Base-by-base conservation (phyloP, 2,113 vertebrate species). In the Ictalurus punctatus region DNA sequence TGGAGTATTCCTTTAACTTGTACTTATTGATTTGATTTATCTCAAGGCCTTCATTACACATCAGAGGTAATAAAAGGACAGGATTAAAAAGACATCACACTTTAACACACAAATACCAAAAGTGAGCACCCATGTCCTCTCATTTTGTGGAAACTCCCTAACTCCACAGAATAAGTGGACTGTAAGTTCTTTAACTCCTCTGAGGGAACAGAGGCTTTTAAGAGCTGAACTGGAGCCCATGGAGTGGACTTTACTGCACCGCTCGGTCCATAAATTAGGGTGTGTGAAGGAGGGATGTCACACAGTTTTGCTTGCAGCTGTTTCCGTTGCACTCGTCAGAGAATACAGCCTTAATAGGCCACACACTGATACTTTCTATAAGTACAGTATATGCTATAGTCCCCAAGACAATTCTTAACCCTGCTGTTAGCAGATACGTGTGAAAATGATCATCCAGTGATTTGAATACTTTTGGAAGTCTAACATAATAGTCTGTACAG, bases 261-360 rank as follows among this genome's bases (percentile, higher is more conserved):
- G 21, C 54, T 65, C 12, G 59, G 74, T 85, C 88, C 78, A 63
- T 80, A 56, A 80, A 69, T 76, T 21, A 79, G 88, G 88, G 88
- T 85, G 88, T 89, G 88, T 69, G 40, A 59, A 88, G 73, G 48
- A 80, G 59, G 48, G 73, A 69, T 67, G 88, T 44, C 58, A 69
- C 48, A 80, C 34, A 82, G 13, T 89, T 78, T 34, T 54, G 83
- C 74, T 4, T 67, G 73, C 88, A 89, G 88, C 88, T 89, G 87
- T 89, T 84, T 85, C 83, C 44, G 40, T 73, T 80, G 48, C 5
- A 54, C 14, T 80, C 59, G 59, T 13, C 74, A 21, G 48, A 87
- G 78, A 85, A 54, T 30, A 14, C 9, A 80, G 27, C 5, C 21
- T 54, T 80, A 89, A 58, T 59, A 63, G 73, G 73, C 71, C 83